A percentile compares a stretch with the other conserved stretches of the same genome.
Conservation (phyloP, 2,113 vertebrate genomes). For the Lathamus discolor region DNA sequence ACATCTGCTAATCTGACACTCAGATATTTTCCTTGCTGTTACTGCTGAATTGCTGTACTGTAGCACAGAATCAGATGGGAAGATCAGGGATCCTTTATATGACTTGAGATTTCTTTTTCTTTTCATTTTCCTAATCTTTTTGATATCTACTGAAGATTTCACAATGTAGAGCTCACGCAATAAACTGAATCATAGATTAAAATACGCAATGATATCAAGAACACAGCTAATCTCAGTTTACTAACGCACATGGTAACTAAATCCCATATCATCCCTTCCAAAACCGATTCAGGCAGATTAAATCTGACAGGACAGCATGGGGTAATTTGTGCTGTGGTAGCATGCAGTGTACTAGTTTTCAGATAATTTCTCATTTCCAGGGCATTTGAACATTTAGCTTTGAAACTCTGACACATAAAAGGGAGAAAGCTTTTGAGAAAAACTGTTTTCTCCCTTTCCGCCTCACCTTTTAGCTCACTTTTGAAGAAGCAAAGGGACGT, state of each 20-base stretch:
- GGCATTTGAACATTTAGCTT: constrained; percentile 54
- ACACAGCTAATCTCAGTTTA: constrained; percentile 20
- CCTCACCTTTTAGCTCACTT: not conserved
- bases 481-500: not conserved
- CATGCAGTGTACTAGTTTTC: constrained; percentile 53
- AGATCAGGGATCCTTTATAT: not conserved
- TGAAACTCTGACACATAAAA: constrained; percentile 62
- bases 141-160: not conserved
- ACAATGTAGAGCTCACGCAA: not conserved
- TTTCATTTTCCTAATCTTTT: not conserved
- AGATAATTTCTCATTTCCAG: constrained; percentile 65
- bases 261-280: constrained; percentile 44
- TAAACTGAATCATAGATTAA: constrained; percentile 18
- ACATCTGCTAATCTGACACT: not conserved
- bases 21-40: not conserved
- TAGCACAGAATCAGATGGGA: not conserved
- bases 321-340: constrained; percentile 59
- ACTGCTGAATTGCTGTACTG: not conserved
- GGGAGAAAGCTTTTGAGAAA: constrained; percentile 16
- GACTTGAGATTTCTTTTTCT: not conserved
- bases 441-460: constrained; percentile 38
- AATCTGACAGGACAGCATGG: constrained; percentile 66
- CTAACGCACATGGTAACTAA: constrained; percentile 15
- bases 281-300: constrained; percentile 56
- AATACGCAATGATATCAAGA: not conserved